These are phyloP conservation scores for Acrobasis consociella DNA, from an alignment of 2,888 invertebrate species.

Conservation along the genomic window DNA sequence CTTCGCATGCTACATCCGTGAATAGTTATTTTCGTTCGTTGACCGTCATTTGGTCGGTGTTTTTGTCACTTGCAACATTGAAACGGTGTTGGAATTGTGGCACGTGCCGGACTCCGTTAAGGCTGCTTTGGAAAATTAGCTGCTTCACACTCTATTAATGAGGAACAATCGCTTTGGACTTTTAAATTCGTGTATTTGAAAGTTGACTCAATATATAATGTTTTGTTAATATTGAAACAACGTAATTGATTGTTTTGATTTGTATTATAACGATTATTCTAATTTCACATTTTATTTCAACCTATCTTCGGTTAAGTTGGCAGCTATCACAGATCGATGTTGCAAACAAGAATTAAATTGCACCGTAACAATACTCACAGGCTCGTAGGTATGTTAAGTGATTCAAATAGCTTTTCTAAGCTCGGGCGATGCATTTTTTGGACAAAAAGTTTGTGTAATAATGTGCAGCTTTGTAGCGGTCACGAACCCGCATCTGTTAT, in stretches of 20 bases:
- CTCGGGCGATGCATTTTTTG: not conserved
- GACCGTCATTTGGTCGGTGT: slow-evolving; percentile 56
- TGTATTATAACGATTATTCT: no score
- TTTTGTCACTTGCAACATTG: slow-evolving; percentile 51
- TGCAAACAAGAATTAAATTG: no score
- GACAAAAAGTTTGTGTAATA: slow-evolving; percentile 30
- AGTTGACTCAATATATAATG: not conserved
- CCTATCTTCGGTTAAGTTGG: no score
- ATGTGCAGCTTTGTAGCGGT: slow-evolving; percentile 48
- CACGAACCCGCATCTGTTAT: slow-evolving; percentile 68
- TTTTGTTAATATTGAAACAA: not conserved
- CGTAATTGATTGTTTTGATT: no score
- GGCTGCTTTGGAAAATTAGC: slow-evolving; percentile 1
- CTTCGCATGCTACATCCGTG: slow-evolving; percentile 13
- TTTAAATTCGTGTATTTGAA: not conserved
- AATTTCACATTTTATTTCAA: no score
- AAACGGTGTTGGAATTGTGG: slow-evolving; percentile 40
- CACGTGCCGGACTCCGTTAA: slow-evolving; percentile 44
- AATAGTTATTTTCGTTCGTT: slow-evolving; percentile 58
- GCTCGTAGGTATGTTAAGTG: not conserved
- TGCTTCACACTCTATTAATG: slow-evolving; percentile 14
- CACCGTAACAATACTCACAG: not conserved
- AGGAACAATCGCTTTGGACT: slow-evolving; percentile 4
- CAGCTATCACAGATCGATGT: no score
- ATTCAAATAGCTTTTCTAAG: not conserved